phyloP scores from a whole-genome alignment of 1,140 invertebrate genomes.

The Calycopis cecrops region DNA sequence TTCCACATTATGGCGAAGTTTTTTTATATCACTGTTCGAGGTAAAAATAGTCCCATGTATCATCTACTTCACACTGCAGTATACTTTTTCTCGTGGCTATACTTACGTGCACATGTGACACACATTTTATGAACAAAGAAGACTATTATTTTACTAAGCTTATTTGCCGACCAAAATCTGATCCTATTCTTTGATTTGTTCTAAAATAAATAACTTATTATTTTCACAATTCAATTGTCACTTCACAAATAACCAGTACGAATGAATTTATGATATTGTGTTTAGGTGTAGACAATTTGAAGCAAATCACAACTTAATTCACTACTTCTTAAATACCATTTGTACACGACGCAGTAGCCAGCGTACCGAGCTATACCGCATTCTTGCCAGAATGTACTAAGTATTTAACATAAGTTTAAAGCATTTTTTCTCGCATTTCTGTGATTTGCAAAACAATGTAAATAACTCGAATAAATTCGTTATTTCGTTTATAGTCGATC shows the following conservation, averaged over 20 bases:
- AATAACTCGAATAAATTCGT: conserved; percentile 70
- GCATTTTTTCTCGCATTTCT: conserved; percentile 48
- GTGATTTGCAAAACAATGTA: conserved; percentile 71
- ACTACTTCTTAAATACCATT: conserved; percentile 1
- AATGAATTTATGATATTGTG: conserved; percentile 8
- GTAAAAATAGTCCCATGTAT: too few species aligned
- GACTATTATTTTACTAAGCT: too few species aligned
- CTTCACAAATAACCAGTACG: not conserved
- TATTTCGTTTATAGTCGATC: conserved; percentile 69
- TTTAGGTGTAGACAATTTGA: not conserved
- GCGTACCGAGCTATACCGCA: not conserved
- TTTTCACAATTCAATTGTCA: not conserved
- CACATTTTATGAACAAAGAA: too few species aligned
- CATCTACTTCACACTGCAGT: too few species aligned
- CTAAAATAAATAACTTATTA: not conserved
- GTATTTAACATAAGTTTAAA: conserved; percentile 35
- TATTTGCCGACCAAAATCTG: too few species aligned
- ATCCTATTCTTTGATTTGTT: too few species aligned
- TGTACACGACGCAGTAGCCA: not conserved
- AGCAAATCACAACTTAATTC: conserved; percentile 3
- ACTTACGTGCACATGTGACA: too few species aligned
- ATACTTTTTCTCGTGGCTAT: too few species aligned
- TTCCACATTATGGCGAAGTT: too few species aligned
- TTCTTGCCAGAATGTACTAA: conserved; percentile 53
- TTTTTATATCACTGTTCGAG: too few species aligned